These are phyloP conservation scores for Habropoda laboriosa DNA, from an alignment of 1,140 invertebrate species.

Conservation along the genomic window DNA sequence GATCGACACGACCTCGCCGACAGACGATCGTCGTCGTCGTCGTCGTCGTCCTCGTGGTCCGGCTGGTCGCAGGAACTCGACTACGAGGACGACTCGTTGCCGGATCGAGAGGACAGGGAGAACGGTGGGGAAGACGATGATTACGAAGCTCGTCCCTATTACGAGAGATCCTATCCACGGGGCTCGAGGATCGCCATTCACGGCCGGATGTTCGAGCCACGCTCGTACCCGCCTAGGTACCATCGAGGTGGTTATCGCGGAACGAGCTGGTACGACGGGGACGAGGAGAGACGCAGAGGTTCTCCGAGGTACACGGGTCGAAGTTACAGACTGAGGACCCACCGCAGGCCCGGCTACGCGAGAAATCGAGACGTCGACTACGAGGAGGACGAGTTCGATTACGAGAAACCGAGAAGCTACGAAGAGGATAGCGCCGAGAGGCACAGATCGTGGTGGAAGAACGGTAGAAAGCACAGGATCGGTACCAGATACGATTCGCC, in stretches of 20 bases:
- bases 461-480: slow-evolving; percentile 18
- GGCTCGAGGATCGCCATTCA: slow-evolving; percentile 11
- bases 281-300: slow-evolving; percentile 31
- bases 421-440: background rate
- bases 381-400: slow-evolving; percentile 48
- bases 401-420: slow-evolving; percentile 19
- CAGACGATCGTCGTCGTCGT: slow-evolving; percentile 31
- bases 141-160: slow-evolving; percentile 42
- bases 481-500: slow-evolving; percentile 23
- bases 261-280: slow-evolving; percentile 36
- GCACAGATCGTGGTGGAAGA: slow-evolving; percentile 29
- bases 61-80: slow-evolving; percentile 55
- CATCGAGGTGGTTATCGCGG: slow-evolving; percentile 27
- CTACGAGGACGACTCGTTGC: slow-evolving; percentile 39
- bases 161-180: slow-evolving; percentile 45
- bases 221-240: slow-evolving; percentile 36
- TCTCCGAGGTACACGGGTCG: slow-evolving; percentile 22
- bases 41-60: no score
- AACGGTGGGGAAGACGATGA: slow-evolving; percentile 41
- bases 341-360: slow-evolving; percentile 17
- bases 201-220: slow-evolving; percentile 21
- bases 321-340: slow-evolving; percentile 2
- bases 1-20: slow-evolving; percentile 54
- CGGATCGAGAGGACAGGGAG: slow-evolving; percentile 35
- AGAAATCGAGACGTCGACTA: slow-evolving; percentile 49